Evolutionary conservation across 2,113 vertebrate genomes (phyloP).

Genomic region (Hyaena hyaena): DNA sequence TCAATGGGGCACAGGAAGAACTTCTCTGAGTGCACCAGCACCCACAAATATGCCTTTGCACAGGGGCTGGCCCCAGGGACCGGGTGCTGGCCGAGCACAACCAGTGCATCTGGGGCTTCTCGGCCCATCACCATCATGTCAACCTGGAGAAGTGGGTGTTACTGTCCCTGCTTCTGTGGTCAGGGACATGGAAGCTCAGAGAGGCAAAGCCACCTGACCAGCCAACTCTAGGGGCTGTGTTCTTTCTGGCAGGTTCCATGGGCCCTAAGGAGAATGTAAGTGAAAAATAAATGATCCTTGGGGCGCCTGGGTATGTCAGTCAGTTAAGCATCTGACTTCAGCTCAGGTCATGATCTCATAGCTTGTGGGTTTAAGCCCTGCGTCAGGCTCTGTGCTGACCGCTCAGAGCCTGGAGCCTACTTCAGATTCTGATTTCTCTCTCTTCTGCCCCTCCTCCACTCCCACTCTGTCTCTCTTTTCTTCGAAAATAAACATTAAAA

Average conservation of each 20-base stretch:
- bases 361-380: no score
- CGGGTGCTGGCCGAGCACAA: fast-evolving
- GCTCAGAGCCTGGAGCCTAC: no score
- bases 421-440: no score
- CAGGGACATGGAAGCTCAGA: background rate
- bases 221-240: fast-evolving
- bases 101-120: background rate
- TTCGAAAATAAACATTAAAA: no score
- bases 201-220: fast-evolving
- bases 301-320: no score
- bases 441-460: no score
- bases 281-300: background rate
- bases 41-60: background rate
- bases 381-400: no score
- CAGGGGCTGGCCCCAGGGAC: background rate
- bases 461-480: no score
- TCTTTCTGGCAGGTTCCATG: background rate
- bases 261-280: background rate
- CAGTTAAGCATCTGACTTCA: no score
- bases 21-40: no score
- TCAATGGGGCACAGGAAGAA: fast-evolving
- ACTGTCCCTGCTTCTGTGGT: background rate
- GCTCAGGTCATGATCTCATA: no score
- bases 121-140: fast-evolving
- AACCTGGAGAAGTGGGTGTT: background rate